Evolutionary conservation across 2,888 invertebrate species (phyloP).

Genomic region (Anagyrus pseudococci): DNA sequence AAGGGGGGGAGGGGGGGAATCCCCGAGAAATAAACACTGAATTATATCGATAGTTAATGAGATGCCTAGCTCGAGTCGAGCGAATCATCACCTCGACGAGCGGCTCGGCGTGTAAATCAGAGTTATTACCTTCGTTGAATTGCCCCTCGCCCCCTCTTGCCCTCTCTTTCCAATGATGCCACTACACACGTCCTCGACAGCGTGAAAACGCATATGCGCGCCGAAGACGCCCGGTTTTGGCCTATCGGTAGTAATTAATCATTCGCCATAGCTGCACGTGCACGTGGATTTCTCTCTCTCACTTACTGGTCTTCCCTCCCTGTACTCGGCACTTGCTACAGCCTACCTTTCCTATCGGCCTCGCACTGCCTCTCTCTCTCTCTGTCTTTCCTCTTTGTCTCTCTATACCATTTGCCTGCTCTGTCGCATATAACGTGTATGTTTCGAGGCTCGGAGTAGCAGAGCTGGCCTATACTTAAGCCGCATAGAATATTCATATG

Average conservation of each 20-base stretch:
- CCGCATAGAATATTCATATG: conserved; percentile 39
- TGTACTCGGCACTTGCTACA: no score
- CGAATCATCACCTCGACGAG: conserved; percentile 42
- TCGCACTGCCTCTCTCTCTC: no score
- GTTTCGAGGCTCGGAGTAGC: not conserved
- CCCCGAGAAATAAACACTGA: no score
- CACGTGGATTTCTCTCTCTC: conserved; percentile 18
- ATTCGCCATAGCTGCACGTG: conserved; percentile 47
- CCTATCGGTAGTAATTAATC: conserved; percentile 56
- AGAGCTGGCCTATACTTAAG: conserved; percentile 35
- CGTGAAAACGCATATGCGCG: conserved; percentile 30
- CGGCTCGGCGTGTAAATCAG: conserved; percentile 54
- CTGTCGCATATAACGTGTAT: not conserved
- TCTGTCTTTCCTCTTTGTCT: no score
- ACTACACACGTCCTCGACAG: conserved; percentile 54
- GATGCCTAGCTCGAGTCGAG: no score
- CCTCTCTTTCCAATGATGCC: conserved; percentile 55
- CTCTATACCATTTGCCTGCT: no score
- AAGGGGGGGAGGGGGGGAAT: no score
- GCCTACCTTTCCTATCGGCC: no score
- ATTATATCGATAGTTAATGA: no score
- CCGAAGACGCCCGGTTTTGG: conserved; percentile 36
- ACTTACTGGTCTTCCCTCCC: no score
- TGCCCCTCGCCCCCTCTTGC: no score
- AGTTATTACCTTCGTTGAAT: conserved; percentile 59